phyloP scores from a whole-genome alignment of 37 sponge, comb jelly and placozoan genomes.

The Geodia barretti region DNA sequence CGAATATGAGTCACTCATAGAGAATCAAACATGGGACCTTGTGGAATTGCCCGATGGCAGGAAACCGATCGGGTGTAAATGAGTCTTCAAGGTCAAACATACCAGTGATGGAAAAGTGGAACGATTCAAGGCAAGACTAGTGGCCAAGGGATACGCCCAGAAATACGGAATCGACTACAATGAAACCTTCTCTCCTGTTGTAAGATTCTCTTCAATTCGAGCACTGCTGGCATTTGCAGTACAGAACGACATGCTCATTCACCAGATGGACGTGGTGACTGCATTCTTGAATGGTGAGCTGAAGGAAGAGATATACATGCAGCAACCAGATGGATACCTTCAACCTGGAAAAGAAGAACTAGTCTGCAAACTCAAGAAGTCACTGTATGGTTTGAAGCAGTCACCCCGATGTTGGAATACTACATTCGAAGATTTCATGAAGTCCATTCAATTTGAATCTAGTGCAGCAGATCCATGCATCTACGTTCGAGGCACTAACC shows the following conservation, averaged over 20 bases:
- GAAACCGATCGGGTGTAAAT: conserved; percentile 43
- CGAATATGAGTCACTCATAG: conserved; percentile 41
- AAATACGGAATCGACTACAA: conserved; percentile 29
- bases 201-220: conserved; percentile 34
- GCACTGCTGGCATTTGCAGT: conserved; percentile 47
- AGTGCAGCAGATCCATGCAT: conserved; percentile 52
- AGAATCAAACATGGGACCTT: conserved; percentile 38
- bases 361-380: conserved; percentile 43
- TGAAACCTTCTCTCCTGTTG: conserved; percentile 50
- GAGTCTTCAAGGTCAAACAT: conserved; percentile 33
- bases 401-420: conserved; percentile 42
- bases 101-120: conserved; percentile 30
- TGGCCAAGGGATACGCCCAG: conserved; percentile 38
- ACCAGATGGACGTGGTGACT: conserved; percentile 55
- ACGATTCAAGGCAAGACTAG: conserved; percentile 34
- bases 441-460: neutral
- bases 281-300: conserved; percentile 42
- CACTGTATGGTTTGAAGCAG: conserved; percentile 59
- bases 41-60: conserved; percentile 25
- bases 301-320: conserved; percentile 53
- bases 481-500: neutral
- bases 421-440: conserved; percentile 16
- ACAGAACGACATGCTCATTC: conserved; percentile 42
- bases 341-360: conserved; percentile 31
- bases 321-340: conserved; percentile 34